Conservation (phyloP, 2,888 invertebrate genomes). For the Beris chalybata region DNA sequence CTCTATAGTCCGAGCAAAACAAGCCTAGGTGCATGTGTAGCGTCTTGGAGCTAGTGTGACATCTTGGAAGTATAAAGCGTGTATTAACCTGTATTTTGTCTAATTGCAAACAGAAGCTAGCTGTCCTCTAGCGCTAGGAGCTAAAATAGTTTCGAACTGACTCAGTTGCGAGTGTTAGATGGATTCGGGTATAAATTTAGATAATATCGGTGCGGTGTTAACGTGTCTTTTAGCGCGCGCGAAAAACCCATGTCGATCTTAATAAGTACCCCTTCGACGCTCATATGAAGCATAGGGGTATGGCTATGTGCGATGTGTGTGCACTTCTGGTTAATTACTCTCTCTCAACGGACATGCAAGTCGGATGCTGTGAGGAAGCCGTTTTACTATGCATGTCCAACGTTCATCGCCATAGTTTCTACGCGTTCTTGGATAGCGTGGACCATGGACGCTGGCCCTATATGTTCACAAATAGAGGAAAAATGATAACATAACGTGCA, state of each 20-base stretch:
- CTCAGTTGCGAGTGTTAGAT: constrained; percentile 12
- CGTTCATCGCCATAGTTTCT: background rate
- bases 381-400: background rate
- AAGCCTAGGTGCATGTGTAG: no score
- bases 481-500: constrained; percentile 12
- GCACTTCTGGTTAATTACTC: background rate
- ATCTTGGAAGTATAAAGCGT: constrained; percentile 55
- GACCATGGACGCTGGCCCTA: constrained; percentile 4
- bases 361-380: background rate
- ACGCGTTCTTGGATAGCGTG: background rate
- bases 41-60: constrained; percentile 40
- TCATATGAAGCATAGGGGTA: background rate
- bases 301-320: background rate
- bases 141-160: no score
- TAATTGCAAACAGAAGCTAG: constrained; percentile 38
- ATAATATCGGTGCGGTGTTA: constrained; percentile 27
- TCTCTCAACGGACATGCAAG: no score
- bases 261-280: background rate
- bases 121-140: background rate
- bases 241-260: background rate
- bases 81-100: constrained; percentile 43
- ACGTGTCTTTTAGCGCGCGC: constrained; percentile 24
- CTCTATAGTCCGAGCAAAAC: no score
- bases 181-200: constrained; percentile 31
- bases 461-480: background rate